Percentiles rank a stretch among this genome's conserved stretches.
Conservation (phyloP, 2,797 vertebrate genomes). For the Pteronotus mesoamericanus region DNA sequence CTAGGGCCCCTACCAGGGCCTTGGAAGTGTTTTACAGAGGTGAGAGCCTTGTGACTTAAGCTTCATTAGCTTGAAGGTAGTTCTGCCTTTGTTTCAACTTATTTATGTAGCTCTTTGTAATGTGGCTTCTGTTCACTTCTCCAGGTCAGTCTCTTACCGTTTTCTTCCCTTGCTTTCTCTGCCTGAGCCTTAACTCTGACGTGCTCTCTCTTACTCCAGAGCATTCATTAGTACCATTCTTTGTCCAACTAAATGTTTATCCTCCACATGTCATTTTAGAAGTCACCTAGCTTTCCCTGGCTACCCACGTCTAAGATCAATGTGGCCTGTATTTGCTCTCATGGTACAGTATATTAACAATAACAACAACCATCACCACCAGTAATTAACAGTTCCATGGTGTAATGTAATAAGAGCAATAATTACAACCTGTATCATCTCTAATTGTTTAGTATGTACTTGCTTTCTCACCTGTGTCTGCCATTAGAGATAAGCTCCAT, state of each 20-base stretch:
- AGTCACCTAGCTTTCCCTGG: not conserved
- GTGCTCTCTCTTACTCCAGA: not conserved
- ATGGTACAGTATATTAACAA: not conserved
- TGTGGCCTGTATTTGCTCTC: not conserved
- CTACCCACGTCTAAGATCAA: not conserved
- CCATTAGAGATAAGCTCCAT: not conserved
- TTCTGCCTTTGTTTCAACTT: not conserved
- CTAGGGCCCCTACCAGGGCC: not conserved
- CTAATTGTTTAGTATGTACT: not conserved
- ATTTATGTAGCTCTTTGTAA: not conserved
- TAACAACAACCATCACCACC: not conserved
- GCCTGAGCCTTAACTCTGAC: not conserved
- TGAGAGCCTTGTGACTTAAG: not conserved
- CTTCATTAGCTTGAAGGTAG: not conserved
- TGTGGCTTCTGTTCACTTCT: not conserved
- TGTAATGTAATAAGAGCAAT: not conserved
- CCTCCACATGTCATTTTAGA: not conserved
- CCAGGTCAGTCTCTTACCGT: not conserved
- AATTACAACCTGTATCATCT: not conserved
- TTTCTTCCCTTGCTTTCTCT: not conserved
- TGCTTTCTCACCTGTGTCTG: not conserved
- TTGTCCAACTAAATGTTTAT: not conserved
- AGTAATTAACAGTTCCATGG: not conserved
- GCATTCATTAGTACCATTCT: not conserved
- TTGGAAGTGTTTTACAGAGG: not conserved